Conservation (phyloP, 2,888 invertebrate species). For the Xanthia togata region DNA sequence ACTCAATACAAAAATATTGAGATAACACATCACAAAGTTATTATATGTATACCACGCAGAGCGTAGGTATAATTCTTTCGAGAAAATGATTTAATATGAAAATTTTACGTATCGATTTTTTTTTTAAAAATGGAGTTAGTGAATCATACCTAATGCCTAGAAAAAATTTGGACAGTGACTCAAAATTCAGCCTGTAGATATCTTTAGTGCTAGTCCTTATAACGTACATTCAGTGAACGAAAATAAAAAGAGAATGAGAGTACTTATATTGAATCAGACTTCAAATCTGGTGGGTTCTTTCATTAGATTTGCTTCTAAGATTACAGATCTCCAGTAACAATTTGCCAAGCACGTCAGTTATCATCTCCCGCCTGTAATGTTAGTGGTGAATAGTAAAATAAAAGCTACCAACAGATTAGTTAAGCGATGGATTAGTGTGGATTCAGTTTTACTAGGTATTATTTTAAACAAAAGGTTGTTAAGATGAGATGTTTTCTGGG, state of each 20-base stretch:
- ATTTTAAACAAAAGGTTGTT: slow-evolving; percentile 12
- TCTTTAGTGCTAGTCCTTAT: not conserved
- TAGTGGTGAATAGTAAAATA: slow-evolving; percentile 59
- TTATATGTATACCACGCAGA: too few species aligned
- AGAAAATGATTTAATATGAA: too few species aligned
- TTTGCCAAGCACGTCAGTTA: slow-evolving; percentile 59
- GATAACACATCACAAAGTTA: too few species aligned
- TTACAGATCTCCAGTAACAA: slow-evolving; percentile 49
- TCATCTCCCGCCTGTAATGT: slow-evolving; percentile 56
- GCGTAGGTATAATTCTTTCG: too few species aligned
- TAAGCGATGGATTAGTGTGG: slow-evolving; percentile 50
- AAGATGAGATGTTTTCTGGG: not conserved
- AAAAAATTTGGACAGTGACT: too few species aligned
- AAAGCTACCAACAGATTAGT: slow-evolving; percentile 46
- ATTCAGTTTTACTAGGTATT: slow-evolving; percentile 15
- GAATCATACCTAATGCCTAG: too few species aligned
- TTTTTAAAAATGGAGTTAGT: too few species aligned
- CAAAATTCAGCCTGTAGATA: too few species aligned
- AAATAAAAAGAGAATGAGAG: not conserved
- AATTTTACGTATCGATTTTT: too few species aligned
- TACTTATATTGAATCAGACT: slow-evolving; percentile 23
- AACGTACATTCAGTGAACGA: not conserved
- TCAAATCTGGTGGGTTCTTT: slow-evolving; percentile 33
- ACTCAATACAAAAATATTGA: too few species aligned
- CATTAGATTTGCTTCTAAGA: slow-evolving; percentile 42